Evolutionary conservation across 2,888 invertebrate species (phyloP).

Genomic region (Polia nebulosa): DNA sequence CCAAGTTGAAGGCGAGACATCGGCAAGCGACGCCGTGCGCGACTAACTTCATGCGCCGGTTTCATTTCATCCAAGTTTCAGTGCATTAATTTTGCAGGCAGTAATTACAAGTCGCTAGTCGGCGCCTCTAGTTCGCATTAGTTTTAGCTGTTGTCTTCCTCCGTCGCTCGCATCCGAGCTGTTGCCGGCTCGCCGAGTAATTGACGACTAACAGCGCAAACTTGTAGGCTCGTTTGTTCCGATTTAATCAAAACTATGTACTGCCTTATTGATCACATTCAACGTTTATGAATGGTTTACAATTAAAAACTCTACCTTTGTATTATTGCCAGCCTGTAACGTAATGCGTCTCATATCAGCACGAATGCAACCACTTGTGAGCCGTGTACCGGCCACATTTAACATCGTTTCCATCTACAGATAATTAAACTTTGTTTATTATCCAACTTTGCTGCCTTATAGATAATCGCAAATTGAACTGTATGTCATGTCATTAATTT

Average conservation of each 20-base stretch:
- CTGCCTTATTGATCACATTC: slow-evolving; percentile 45
- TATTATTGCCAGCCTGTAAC: slow-evolving; percentile 43
- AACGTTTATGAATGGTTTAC: slow-evolving; percentile 49
- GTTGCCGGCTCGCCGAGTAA: slow-evolving; percentile 80
- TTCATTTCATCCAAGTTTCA: slow-evolving; percentile 89
- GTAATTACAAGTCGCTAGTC: slow-evolving; percentile 89
- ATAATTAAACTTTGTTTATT: slow-evolving; percentile 68
- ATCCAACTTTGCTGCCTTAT: slow-evolving; percentile 59
- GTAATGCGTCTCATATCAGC: slow-evolving; percentile 57
- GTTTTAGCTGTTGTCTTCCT: slow-evolving; percentile 85
- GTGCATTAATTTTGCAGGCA: slow-evolving; percentile 90
- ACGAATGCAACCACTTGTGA: slow-evolving; percentile 60
- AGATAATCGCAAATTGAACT: slow-evolving; percentile 68
- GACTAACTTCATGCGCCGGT: slow-evolving; percentile 85
- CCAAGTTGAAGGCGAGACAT: slow-evolving; percentile 77
- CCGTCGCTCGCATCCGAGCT: slow-evolving; percentile 78
- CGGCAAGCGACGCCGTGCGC: slow-evolving; percentile 69
- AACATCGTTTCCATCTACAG: slow-evolving; percentile 61
- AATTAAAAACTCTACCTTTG: slow-evolving; percentile 53
- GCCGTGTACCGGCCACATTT: slow-evolving; percentile 55
- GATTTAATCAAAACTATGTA: slow-evolving; percentile 82
- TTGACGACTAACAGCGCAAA: slow-evolving; percentile 82
- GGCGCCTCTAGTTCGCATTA: slow-evolving; percentile 87
- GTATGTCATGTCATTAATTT: slow-evolving; percentile 62
- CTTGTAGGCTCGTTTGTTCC: slow-evolving; percentile 83